Evolutionary conservation across 2,888 invertebrate genomes (phyloP).

Genomic region (Balanococcus diminutus): DNA sequence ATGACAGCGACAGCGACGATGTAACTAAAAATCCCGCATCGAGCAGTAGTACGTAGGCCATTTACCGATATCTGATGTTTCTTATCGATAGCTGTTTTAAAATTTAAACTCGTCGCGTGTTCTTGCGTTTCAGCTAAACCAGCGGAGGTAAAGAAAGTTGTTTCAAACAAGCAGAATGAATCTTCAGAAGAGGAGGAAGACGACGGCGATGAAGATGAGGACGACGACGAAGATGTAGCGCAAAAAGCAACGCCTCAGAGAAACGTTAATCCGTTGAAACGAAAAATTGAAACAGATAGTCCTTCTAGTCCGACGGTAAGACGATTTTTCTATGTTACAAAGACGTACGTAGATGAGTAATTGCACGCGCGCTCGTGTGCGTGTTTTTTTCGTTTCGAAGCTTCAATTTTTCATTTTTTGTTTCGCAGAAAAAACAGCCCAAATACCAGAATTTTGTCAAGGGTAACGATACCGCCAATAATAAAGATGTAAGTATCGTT

Average conservation of each 20-base stretch:
- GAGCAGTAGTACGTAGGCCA: too few species aligned
- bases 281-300: neutral
- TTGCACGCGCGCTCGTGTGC: too few species aligned
- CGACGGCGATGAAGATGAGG: neutral
- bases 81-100: neutral
- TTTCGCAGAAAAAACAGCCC: neutral
- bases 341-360: too few species aligned
- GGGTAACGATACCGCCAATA: neutral
- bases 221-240: neutral
- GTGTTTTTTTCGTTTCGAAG: too few species aligned
- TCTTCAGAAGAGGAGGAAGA: constrained; percentile 10
- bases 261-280: neutral
- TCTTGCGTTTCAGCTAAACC: too few species aligned
- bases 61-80: neutral
- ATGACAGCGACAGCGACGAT: neutral
- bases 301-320: constrained; percentile 22
- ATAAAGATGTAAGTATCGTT: neutral
- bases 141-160: neutral
- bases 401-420: neutral
- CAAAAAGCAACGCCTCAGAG: neutral
- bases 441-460: neutral
- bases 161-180: neutral
- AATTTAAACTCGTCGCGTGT: neutral
- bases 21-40: neutral
- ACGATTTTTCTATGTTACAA: too few species aligned